phyloP scores from a whole-genome alignment of 1,140 invertebrate genomes.

The Dendrolimus punctatus region DNA sequence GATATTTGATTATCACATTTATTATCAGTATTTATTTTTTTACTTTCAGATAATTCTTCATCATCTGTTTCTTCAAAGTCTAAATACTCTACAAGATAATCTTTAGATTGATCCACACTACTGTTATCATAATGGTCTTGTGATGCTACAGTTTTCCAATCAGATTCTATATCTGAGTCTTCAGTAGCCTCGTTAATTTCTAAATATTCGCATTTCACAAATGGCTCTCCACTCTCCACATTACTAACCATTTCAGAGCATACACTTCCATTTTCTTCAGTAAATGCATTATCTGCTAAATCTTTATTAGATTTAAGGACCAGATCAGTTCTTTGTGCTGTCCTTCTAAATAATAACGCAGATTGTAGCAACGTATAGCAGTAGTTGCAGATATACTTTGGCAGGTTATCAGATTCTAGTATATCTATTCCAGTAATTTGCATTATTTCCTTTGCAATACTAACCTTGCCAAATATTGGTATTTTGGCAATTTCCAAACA shows the following conservation, averaged over 20 bases:
- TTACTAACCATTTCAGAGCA: too few relatives aligned
- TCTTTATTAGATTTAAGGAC: background rate
- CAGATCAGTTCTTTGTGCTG: slow-evolving; percentile 12
- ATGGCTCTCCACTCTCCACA: background rate
- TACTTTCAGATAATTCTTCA: background rate
- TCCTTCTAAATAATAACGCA: slow-evolving; percentile 15
- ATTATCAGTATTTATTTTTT: too few relatives aligned
- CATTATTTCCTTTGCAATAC: slow-evolving; percentile 8
- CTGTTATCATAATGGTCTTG: too few relatives aligned
- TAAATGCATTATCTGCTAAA: too few relatives aligned
- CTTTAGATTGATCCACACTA: too few relatives aligned
- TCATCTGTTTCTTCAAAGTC: background rate
- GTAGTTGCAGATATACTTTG: slow-evolving; percentile 13
- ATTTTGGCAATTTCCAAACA: slow-evolving; percentile 15
- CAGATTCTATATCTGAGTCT: too few relatives aligned
- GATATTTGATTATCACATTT: too few relatives aligned
- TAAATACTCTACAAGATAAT: background rate
- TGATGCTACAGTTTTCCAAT: too few relatives aligned
- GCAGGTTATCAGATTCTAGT: slow-evolving; percentile 11
- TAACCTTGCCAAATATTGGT: slow-evolving; percentile 13
- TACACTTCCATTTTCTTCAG: too few relatives aligned
- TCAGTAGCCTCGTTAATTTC: slow-evolving; percentile 3
- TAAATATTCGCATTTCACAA: slow-evolving; percentile 8
- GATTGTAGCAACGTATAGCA: slow-evolving; percentile 14
- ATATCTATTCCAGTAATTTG: slow-evolving; percentile 10